Evolutionary conservation across 2,888 invertebrate genomes (phyloP).

Genomic region (Lapara coniferarum): DNA sequence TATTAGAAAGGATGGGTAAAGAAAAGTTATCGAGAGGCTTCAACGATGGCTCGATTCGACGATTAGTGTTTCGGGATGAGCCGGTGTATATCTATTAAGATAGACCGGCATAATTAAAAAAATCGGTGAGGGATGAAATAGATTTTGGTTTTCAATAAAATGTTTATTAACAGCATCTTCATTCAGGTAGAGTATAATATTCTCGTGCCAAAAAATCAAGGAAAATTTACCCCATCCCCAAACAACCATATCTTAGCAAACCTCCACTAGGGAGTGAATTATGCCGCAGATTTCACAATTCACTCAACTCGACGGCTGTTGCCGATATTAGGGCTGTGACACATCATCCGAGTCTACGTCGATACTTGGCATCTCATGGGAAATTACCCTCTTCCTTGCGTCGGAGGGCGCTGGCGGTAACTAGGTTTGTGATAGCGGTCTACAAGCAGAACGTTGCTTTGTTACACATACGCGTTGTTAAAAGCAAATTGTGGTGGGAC

Average conservation of each 20-base stretch:
- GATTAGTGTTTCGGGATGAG: no score
- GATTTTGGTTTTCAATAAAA: no score
- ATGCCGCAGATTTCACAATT: background rate
- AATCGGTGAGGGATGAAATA: no score
- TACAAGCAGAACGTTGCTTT: slow-evolving; percentile 44
- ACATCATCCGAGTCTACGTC: slow-evolving; percentile 55
- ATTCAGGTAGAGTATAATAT: no score
- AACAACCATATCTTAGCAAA: background rate
- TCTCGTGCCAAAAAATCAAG: no score
- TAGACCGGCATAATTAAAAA: no score
- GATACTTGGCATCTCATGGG: slow-evolving; percentile 62
- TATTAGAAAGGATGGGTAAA: no score
- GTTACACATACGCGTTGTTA: slow-evolving; percentile 46
- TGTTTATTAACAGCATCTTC: no score
- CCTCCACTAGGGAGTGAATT: background rate
- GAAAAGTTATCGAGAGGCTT: no score
- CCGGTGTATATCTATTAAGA: no score
- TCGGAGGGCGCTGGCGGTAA: slow-evolving; percentile 39
- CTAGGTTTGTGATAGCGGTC: slow-evolving; percentile 48
- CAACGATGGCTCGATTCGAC: no score
- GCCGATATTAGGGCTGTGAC: slow-evolving; percentile 36
- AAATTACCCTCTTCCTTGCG: slow-evolving; percentile 59
- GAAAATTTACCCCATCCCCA: background rate
- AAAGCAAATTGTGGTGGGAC: slow-evolving; percentile 57
- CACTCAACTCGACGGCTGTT: slow-evolving; percentile 8